These are phyloP conservation scores for Lagothrix lagotricha DNA, from an alignment of 2,797 vertebrate species.

Conservation along the genomic window DNA sequence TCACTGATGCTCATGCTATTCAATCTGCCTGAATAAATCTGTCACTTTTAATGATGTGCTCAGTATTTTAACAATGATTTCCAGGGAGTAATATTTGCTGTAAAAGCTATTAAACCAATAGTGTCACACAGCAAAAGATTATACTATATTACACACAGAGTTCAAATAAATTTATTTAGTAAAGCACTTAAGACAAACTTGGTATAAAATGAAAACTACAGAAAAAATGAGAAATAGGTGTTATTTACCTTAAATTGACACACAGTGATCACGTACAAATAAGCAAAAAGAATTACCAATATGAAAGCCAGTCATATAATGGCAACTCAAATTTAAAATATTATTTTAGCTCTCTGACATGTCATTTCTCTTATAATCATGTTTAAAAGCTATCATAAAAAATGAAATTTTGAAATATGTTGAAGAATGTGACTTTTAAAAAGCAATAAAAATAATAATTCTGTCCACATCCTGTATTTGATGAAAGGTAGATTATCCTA, in stretches of 20 bases:
- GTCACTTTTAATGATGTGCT: conserved; percentile 70
- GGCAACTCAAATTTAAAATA: conserved; percentile 16
- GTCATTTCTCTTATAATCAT: not conserved
- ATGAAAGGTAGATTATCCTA: conserved; percentile 41
- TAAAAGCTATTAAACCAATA: conserved; percentile 48
- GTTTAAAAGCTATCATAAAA: conserved; percentile 29
- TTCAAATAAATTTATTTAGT: not conserved
- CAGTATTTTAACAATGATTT: conserved; percentile 64
- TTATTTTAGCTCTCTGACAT: not conserved
- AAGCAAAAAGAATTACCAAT: not conserved
- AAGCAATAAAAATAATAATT: not conserved
- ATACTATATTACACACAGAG: not conserved
- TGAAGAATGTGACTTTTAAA: conserved; percentile 43
- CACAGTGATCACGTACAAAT: not conserved
- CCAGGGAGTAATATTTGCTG: conserved; percentile 8
- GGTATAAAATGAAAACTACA: conserved; percentile 23
- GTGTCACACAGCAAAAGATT: conserved; percentile 15
- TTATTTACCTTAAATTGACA: not conserved
- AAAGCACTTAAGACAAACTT: not conserved
- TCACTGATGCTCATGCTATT: conserved; percentile 25
- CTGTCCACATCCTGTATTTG: not conserved
- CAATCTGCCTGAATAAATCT: conserved; percentile 70
- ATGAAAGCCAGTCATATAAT: not conserved
- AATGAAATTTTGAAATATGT: not conserved
- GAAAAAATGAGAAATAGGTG: not conserved